phyloP scores from a whole-genome alignment of 2,888 invertebrate species.

The Tolmerus cingulatus region DNA sequence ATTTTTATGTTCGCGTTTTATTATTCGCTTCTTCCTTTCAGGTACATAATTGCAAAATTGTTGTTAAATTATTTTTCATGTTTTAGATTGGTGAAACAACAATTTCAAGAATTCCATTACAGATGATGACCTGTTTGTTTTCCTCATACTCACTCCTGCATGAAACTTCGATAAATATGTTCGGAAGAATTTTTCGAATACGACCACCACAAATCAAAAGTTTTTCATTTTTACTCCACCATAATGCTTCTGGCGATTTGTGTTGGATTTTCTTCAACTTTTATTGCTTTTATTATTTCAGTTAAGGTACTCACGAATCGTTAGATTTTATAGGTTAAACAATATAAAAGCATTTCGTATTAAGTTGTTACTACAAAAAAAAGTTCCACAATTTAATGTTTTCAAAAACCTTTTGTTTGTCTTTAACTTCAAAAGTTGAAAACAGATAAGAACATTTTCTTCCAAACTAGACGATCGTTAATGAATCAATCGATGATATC shows the following conservation, averaged over 20 bases:
- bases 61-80: not conserved
- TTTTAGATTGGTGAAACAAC: not conserved
- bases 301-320: not conserved
- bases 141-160: not conserved
- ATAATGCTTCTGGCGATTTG: not conserved
- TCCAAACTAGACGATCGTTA: too few relatives aligned
- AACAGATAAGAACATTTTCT: too few relatives aligned
- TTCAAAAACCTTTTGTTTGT: too few relatives aligned
- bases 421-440: too few relatives aligned
- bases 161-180: not conserved
- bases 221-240: not conserved
- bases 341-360: too few relatives aligned
- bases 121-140: not conserved
- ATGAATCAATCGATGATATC: too few relatives aligned
- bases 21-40: not conserved
- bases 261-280: not conserved
- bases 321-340: not conserved
- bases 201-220: not conserved
- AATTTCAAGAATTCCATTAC: not conserved
- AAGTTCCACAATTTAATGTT: too few relatives aligned
- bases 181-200: not conserved
- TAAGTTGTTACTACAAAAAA: too few relatives aligned
- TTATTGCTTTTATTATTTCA: not conserved
- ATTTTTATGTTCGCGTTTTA: conserved; percentile 5
- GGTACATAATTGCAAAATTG: conserved; percentile 4